Conservation (phyloP, 2,113 vertebrate species). For the Cnemophilus loriae region DNA sequence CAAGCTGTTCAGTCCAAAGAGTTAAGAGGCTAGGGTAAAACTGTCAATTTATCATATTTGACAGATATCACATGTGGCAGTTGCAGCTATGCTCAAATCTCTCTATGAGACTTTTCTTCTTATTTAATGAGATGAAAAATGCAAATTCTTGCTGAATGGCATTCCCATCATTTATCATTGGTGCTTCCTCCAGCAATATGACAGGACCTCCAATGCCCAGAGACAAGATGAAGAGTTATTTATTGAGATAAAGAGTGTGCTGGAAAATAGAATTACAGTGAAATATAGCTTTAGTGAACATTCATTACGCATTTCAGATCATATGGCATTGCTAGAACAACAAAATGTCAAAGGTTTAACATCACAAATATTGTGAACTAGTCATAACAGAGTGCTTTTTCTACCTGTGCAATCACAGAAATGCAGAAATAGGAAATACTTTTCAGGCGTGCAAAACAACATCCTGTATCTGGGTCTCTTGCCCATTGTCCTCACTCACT, state of each 20-base stretch:
- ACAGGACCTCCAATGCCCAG: background rate
- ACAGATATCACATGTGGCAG: background rate
- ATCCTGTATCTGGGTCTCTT: background rate
- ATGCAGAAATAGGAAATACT: background rate
- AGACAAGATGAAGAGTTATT: background rate
- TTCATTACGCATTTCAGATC: background rate
- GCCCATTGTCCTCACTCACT: background rate
- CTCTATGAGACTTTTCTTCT: background rate
- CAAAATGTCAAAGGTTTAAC: background rate
- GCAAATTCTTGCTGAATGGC: background rate
- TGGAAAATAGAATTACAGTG: background rate
- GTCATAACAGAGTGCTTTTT: background rate
- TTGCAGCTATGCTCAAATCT: background rate
- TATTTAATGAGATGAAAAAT: slow-evolving; percentile 17
- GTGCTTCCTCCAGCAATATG: background rate
- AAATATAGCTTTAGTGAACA: background rate
- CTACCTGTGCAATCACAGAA: background rate
- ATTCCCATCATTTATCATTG: background rate
- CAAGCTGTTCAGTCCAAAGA: background rate
- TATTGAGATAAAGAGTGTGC: background rate
- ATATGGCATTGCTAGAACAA: background rate
- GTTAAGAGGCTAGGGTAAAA: background rate
- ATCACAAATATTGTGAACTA: background rate
- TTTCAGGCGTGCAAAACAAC: background rate
- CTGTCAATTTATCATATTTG: background rate